A percentile compares a stretch with the other conserved stretches of the same genome.
Conservation (phyloP, 2,888 invertebrate genomes). For the Protonemura montana region DNA sequence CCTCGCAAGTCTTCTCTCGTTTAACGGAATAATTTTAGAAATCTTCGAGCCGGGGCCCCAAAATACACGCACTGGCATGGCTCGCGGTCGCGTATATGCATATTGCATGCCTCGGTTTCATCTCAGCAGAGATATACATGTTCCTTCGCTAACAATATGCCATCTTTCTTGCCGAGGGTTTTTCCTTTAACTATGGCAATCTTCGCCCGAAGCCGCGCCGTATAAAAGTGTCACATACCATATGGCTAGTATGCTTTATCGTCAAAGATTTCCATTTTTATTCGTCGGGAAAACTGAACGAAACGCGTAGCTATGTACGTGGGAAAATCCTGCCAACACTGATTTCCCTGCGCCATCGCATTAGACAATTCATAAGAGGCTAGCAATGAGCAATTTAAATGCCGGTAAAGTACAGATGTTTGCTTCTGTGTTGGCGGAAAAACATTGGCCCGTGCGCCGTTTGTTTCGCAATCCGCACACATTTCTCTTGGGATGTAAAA, state of each 20-base stretch:
- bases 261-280: slow-evolving; percentile 12
- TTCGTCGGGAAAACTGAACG: slow-evolving; percentile 5
- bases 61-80: neutral
- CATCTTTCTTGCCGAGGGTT: neutral
- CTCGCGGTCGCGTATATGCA: slow-evolving; percentile 1
- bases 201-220: neutral
- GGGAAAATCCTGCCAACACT: neutral
- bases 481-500: neutral
- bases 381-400: neutral
- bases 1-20: slow-evolving; percentile 12
- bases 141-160: neutral
- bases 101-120: neutral
- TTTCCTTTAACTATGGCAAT: neutral
- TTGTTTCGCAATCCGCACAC: slow-evolving; percentile 12
- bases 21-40: neutral
- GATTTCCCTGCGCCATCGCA: neutral
- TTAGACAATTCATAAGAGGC: neutral
- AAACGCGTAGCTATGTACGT: neutral
- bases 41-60: neutral
- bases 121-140: neutral
- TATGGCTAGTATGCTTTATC: slow-evolving; percentile 7
- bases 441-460: neutral
- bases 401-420: slow-evolving; percentile 7
- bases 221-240: neutral
- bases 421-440: neutral